Conservation (phyloP, 2,113 vertebrate species). For the Nyctibius bracteatus region DNA sequence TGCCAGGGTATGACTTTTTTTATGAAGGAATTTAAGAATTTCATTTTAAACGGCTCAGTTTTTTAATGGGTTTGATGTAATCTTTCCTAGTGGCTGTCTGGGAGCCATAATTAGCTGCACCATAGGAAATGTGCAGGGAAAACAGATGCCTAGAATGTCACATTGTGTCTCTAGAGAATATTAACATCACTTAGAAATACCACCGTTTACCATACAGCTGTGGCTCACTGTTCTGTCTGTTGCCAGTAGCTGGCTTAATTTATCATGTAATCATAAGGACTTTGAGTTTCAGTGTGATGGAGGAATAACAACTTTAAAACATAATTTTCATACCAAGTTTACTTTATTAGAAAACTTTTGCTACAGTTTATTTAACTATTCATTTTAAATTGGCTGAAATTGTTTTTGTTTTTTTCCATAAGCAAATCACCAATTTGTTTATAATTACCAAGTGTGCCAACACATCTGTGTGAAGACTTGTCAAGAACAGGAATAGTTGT, state of each 20-base stretch:
- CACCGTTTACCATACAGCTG: background rate
- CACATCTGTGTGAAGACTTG: background rate
- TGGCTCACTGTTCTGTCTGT: background rate
- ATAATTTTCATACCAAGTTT: background rate
- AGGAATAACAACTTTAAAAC: background rate
- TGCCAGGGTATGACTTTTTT: background rate
- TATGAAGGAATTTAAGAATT: background rate
- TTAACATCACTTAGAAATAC: conserved; percentile 13
- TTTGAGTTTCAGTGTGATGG: background rate
- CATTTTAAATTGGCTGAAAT: background rate
- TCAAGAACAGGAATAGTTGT: background rate
- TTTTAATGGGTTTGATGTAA: background rate
- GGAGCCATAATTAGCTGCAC: conserved; percentile 1
- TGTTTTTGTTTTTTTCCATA: background rate
- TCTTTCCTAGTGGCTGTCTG: background rate
- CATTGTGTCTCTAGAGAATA: background rate
- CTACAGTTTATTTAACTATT: background rate
- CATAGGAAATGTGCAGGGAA: background rate
- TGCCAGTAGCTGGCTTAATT: background rate
- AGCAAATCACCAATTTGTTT: background rate
- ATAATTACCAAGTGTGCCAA: background rate
- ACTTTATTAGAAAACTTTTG: background rate
- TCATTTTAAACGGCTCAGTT: background rate
- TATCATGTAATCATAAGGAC: background rate
- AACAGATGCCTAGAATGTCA: conserved; percentile 33